Percentiles rank a stretch among this genome's conserved stretches.
Evolutionary conservation across 2,797 vertebrate genomes (phyloP).

Genomic region (Crocodylus rhombifer): DNA sequence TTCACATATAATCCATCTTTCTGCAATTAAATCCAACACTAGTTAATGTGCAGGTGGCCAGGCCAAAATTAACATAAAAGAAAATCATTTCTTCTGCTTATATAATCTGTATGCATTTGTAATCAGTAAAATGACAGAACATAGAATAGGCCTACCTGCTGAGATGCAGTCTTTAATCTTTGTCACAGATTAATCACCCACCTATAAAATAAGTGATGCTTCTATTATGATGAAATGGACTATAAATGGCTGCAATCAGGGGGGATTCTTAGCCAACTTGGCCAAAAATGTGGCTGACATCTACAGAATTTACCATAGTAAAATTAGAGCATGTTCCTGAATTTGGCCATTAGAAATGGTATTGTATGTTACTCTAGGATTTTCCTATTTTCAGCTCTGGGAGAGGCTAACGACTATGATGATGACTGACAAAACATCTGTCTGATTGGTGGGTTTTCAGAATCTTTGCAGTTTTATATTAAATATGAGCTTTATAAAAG

Average conservation of each 20-base stretch:
- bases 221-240: background rate
- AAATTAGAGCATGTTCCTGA: background rate
- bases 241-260: conserved; percentile 18
- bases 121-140: conserved; percentile 50
- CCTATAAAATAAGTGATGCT: conserved; percentile 34
- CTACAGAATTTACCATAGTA: background rate
- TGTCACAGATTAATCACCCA: conserved; percentile 38
- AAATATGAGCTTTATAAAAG: background rate
- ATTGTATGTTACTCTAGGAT: background rate
- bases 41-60: conserved; percentile 45
- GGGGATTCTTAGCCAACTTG: conserved; percentile 29
- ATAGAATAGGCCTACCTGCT: conserved; percentile 28
- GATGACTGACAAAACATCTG: background rate
- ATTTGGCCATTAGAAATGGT: background rate
- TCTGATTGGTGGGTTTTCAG: background rate
- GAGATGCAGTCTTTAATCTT: conserved; percentile 43
- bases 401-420: background rate
- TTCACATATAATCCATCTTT: background rate
- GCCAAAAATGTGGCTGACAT: conserved; percentile 35
- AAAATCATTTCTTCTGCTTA: conserved; percentile 57
- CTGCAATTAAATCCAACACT: conserved; percentile 25
- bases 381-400: background rate
- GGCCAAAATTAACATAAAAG: conserved; percentile 59
- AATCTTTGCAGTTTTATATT: background rate
- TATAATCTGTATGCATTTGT: conserved; percentile 61